These are phyloP conservation scores for Phyllostomus hastatus DNA, from an alignment of 2,113 vertebrate genomes.

Conservation along the genomic window DNA sequence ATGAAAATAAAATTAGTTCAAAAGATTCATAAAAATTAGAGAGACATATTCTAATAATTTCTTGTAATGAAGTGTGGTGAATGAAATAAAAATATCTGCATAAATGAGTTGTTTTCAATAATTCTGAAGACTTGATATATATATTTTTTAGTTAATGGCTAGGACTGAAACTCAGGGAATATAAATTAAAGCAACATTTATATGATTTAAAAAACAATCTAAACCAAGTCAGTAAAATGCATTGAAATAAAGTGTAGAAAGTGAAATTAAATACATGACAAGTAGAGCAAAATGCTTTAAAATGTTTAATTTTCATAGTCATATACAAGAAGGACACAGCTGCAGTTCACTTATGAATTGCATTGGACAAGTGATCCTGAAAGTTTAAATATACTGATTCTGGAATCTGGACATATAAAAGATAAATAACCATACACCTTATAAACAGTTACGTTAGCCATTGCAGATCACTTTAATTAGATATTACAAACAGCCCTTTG, in stretches of 20 bases:
- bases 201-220: background rate
- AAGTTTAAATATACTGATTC: conserved; percentile 13
- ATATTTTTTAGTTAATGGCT: background rate
- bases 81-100: background rate
- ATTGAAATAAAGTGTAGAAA: background rate
- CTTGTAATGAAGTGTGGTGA: conserved; percentile 18
- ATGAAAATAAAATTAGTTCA: conserved; percentile 39
- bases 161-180: conserved; percentile 28
- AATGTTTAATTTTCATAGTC: conserved; percentile 35
- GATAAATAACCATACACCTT: background rate
- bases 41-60: background rate
- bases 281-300: conserved; percentile 44
- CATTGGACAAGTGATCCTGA: conserved; percentile 22
- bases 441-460: conserved; percentile 13
- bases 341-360: conserved; percentile 6
- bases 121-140: background rate
- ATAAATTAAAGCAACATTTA: conserved; percentile 14
- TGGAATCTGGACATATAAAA: background rate
- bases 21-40: background rate
- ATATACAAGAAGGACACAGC: background rate
- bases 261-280: conserved; percentile 41
- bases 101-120: background rate
- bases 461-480: conserved; percentile 7
- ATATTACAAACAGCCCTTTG: background rate
- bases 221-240: background rate